phyloP scores from a whole-genome alignment of 2,113 vertebrate species.

The Xenopus laevis region DNA sequence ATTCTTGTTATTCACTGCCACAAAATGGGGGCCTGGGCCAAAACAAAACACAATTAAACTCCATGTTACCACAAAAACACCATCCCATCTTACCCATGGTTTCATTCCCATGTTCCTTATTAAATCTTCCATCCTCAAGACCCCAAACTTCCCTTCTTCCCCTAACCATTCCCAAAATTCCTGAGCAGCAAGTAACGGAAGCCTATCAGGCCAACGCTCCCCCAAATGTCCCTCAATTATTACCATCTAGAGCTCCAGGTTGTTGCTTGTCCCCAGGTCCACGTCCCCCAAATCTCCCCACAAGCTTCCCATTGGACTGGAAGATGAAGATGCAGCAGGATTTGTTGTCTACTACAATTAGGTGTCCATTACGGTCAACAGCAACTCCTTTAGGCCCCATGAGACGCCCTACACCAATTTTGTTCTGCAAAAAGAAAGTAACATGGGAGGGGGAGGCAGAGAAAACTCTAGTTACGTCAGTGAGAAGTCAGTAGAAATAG shows the following conservation, averaged over 20 bases:
- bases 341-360: slow-evolving; percentile 95
- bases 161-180: too few species aligned
- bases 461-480: too few species aligned
- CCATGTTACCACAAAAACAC: too few species aligned
- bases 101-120: too few species aligned
- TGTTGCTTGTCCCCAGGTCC: slow-evolving; percentile 88
- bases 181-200: too few species aligned
- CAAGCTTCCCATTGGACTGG: slow-evolving; percentile 91
- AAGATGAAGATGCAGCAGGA: slow-evolving; percentile 97
- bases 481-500: neutral
- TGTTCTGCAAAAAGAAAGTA: slow-evolving; percentile 65
- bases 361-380: slow-evolving; percentile 89
- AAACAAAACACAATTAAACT: too few species aligned
- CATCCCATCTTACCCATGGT: too few species aligned
- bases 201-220: too few species aligned
- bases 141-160: too few species aligned
- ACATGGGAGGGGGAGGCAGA: too few species aligned
- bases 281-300: slow-evolving; percentile 87
- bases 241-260: slow-evolving; percentile 68
- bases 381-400: slow-evolving; percentile 96
- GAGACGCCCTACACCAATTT: slow-evolving; percentile 87
- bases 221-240: neutral
- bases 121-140: too few species aligned
- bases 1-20: slow-evolving; percentile 95
- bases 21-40: slow-evolving; percentile 87